These are phyloP conservation scores for Notoglanidium macrostoma DNA, from an alignment of 2,797 vertebrate genomes.

Conservation along the genomic window DNA sequence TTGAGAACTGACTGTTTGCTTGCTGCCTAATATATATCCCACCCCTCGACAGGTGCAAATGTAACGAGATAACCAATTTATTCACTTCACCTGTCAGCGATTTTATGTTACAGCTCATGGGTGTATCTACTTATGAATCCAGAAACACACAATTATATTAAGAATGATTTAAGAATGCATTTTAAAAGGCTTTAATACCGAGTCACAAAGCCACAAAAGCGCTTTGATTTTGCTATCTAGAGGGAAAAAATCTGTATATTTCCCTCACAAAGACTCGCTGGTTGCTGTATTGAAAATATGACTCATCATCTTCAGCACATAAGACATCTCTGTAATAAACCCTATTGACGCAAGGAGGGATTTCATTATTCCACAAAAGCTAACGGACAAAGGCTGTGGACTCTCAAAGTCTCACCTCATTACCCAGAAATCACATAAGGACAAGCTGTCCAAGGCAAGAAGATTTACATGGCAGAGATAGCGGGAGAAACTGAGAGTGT, in stretches of 20 bases:
- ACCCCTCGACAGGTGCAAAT: too few relatives aligned
- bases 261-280: not conserved
- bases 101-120: too few relatives aligned
- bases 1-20: too few relatives aligned
- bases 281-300: slow-evolving; percentile 25
- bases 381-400: slow-evolving; percentile 18
- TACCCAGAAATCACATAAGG: slow-evolving; percentile 37
- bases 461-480: slow-evolving; percentile 2
- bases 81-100: too few relatives aligned
- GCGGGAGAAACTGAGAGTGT: not conserved
- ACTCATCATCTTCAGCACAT: slow-evolving; percentile 18
- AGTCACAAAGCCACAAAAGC: not conserved
- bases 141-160: not conserved
- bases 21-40: too few relatives aligned
- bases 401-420: slow-evolving; percentile 37
- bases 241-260: slow-evolving; percentile 15
- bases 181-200: not conserved
- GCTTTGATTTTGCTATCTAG: not conserved
- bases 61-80: too few relatives aligned
- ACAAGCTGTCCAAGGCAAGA: slow-evolving; percentile 4
- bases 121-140: not conserved
- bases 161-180: not conserved
- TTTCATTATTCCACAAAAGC: slow-evolving; percentile 41
- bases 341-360: slow-evolving; percentile 22
- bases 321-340: slow-evolving; percentile 37